Evolutionary conservation across 1,140 invertebrate genomes (phyloP).

Genomic region (Macrosteles quadrilineatus): DNA sequence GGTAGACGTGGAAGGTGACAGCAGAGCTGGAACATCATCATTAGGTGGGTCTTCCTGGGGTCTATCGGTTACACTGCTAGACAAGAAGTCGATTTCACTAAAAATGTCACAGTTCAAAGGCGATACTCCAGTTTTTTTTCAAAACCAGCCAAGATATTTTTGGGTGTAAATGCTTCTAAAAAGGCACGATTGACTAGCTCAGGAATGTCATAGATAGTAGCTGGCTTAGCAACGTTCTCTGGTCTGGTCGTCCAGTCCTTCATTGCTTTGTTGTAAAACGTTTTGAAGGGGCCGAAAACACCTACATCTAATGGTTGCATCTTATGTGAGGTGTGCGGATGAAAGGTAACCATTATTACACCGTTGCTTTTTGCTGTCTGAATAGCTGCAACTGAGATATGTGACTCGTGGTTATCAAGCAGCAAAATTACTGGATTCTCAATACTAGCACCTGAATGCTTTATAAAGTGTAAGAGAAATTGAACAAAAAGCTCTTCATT

Average conservation of each 20-base stretch:
- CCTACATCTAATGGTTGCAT: slow-evolving; percentile 49
- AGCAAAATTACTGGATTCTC: slow-evolving; percentile 49
- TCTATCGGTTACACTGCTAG: slow-evolving; percentile 4
- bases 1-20: neutral
- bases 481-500: slow-evolving; percentile 38
- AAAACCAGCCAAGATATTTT: slow-evolving; percentile 9
- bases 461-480: slow-evolving; percentile 41
- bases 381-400: slow-evolving; percentile 43
- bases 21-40: slow-evolving; percentile 5
- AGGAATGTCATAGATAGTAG: slow-evolving; percentile 35
- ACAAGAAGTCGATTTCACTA: slow-evolving; percentile 13
- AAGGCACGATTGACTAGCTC: slow-evolving; percentile 28
- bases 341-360: slow-evolving; percentile 43
- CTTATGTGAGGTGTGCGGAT: slow-evolving; percentile 43
- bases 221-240: slow-evolving; percentile 36
- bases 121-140: slow-evolving; percentile 1
- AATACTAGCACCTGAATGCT: slow-evolving; percentile 36
- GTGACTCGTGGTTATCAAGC: slow-evolving; percentile 48
- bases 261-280: slow-evolving; percentile 26
- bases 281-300: slow-evolving; percentile 38
- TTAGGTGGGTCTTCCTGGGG: neutral
- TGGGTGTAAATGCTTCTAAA: neutral
- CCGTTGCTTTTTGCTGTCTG: slow-evolving; percentile 40
- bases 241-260: slow-evolving; percentile 40
- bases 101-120: slow-evolving; percentile 8